Evolutionary conservation across 2,888 invertebrate genomes (phyloP).

Genomic region (Adineta ricciae): DNA sequence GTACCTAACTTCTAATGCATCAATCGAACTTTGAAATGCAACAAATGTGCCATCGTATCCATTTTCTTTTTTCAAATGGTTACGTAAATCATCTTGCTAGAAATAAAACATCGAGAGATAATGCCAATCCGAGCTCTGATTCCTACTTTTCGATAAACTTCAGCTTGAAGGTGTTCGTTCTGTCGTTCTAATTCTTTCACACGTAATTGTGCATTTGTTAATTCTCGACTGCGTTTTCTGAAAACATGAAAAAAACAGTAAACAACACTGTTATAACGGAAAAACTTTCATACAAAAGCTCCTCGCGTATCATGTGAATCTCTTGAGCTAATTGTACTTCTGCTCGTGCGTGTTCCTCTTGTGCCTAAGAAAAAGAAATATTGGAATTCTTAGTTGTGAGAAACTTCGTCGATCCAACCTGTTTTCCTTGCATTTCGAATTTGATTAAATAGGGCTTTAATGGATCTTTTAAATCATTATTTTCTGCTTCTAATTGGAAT

Average conservation of each 20-base stretch:
- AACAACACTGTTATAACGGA: too few species aligned
- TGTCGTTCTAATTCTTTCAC: conserved; percentile 14
- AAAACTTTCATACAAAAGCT: background rate
- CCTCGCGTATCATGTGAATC: background rate
- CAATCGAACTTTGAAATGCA: conserved; percentile 14
- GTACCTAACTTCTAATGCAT: background rate
- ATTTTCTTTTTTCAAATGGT: background rate
- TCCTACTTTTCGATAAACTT: background rate
- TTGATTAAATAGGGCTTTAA: conserved; percentile 1
- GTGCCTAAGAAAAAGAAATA: background rate
- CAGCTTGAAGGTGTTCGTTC: background rate
- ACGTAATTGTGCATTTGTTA: background rate
- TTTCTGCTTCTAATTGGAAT: background rate
- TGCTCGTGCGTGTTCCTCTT: background rate
- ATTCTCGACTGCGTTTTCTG: background rate
- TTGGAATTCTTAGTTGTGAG: background rate
- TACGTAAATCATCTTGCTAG: background rate
- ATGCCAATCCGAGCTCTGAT: background rate
- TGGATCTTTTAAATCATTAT: conserved; percentile 4
- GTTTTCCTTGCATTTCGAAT: background rate
- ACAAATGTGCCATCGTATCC: conserved; percentile 4
- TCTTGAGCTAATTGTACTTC: conserved; percentile 1
- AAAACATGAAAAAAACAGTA: background rate
- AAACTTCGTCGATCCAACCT: background rate
- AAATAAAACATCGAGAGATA: background rate